These are phyloP conservation scores for Fissipunctia ypsillon DNA, from an alignment of 2,888 invertebrate species.

Conservation along the genomic window DNA sequence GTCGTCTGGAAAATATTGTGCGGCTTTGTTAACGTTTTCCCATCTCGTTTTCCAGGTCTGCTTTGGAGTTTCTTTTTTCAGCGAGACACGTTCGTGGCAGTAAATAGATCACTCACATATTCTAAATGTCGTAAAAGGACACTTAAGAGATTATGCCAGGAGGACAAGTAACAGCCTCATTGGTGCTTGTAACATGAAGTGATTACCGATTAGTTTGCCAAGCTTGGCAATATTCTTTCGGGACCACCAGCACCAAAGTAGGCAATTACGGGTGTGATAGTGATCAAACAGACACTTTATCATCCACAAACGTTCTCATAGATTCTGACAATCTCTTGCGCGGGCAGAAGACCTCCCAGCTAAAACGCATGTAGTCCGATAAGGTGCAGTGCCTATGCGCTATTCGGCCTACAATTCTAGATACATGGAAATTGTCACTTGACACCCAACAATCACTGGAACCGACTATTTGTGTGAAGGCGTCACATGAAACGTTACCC, in stretches of 20 bases:
- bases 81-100: background rate
- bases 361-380: background rate
- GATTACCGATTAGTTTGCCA: background rate
- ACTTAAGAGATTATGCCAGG: background rate
- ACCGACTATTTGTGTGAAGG: conserved; percentile 60
- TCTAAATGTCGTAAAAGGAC: conserved; percentile 23
- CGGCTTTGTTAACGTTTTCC: conserved; percentile 36
- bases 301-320: background rate
- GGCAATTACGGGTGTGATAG: background rate
- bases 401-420: conserved; percentile 59
- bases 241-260: background rate
- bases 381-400: conserved; percentile 24
- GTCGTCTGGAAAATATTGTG: conserved; percentile 59
- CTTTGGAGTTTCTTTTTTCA: conserved; percentile 28
- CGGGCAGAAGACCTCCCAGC: background rate
- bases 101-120: conserved; percentile 4
- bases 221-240: background rate
- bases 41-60: conserved; percentile 40
- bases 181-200: background rate
- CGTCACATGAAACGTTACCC: conserved; percentile 56
- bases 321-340: background rate
- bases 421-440: conserved; percentile 68
- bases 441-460: conserved; percentile 65
- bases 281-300: background rate
- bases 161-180: background rate